Percentiles rank a stretch among this genome's conserved stretches.
Evolutionary conservation across 2,113 vertebrate genomes (phyloP).

Genomic region (Geothlypis trichas): DNA sequence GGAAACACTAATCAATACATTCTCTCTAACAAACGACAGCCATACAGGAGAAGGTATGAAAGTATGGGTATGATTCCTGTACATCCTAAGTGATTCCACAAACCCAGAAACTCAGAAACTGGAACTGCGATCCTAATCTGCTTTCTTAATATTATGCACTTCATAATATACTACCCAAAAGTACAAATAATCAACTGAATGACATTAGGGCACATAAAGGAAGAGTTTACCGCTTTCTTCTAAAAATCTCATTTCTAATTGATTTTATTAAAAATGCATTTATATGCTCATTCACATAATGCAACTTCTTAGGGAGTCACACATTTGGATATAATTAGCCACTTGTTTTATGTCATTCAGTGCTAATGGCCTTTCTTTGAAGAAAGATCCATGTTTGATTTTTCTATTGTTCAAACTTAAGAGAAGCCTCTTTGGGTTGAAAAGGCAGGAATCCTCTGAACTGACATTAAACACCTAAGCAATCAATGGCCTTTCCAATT

Average conservation of each 20-base stretch:
- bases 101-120: background rate
- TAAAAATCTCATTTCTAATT: background rate
- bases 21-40: background rate
- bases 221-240: background rate
- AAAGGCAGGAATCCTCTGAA: background rate
- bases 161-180: background rate
- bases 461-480: background rate
- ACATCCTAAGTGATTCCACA: background rate
- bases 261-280: background rate
- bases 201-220: background rate
- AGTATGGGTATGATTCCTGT: background rate
- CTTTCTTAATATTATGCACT: background rate
- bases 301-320: background rate
- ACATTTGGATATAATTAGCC: conserved; percentile 3
- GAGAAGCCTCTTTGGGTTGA: background rate
- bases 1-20: background rate
- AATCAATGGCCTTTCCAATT: conserved; percentile 8
- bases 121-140: background rate
- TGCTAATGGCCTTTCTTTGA: background rate
- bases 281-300: background rate
- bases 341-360: background rate
- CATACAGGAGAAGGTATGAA: background rate
- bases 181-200: background rate
- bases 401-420: conserved; percentile 3
- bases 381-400: background rate